These are phyloP conservation scores for Phoxinus dragarum DNA, from an alignment of 2,797 vertebrate genomes.

Conservation along the genomic window DNA sequence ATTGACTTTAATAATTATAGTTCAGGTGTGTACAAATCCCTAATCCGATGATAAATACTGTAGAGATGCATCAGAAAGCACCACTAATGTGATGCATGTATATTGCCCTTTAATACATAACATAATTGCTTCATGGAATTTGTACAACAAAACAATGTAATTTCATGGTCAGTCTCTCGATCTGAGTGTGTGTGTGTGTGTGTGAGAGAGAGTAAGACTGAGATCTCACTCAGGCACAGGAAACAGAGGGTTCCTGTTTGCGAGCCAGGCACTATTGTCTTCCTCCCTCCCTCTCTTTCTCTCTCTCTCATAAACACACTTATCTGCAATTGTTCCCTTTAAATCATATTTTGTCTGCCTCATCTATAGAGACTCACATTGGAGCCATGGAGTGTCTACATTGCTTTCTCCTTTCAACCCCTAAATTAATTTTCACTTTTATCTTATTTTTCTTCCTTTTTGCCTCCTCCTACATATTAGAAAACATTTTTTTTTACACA, in stretches of 20 bases:
- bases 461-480: not conserved
- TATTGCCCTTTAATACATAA: not conserved
- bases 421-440: not conserved
- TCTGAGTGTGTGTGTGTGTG: constrained; percentile 9
- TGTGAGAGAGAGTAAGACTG: constrained; percentile 46
- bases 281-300: constrained; percentile 62
- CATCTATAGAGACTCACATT: constrained; percentile 42
- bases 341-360: constrained; percentile 47
- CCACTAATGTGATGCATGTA: not conserved
- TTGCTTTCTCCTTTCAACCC: constrained; percentile 61
- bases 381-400: constrained; percentile 63
- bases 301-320: constrained; percentile 64
- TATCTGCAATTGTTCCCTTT: constrained; percentile 55
- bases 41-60: not conserved
- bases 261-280: constrained; percentile 75
- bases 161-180: not conserved
- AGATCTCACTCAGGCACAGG: constrained; percentile 72
- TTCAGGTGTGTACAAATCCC: not conserved
- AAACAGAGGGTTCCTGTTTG: constrained; percentile 85
- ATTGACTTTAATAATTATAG: constrained; percentile 4
- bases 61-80: not conserved
- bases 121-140: not conserved
- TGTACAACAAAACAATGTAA: not conserved
- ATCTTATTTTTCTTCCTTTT: not conserved
- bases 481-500: not conserved